Evolutionary conservation across 2,888 invertebrate species (phyloP).

Genomic region (Schizaphis graminum): DNA sequence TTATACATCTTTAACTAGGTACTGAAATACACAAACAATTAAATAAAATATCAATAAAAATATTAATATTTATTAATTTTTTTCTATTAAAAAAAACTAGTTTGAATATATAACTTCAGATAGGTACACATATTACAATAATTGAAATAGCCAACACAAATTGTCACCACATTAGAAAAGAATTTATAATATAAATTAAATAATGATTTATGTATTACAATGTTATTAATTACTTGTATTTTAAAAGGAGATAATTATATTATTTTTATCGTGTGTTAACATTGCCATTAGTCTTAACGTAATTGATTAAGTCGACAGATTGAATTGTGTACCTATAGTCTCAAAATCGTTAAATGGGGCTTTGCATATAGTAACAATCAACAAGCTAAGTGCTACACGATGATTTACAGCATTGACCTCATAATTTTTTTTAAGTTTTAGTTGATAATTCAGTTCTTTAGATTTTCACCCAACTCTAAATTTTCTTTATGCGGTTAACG

Average conservation of each 20-base stretch:
- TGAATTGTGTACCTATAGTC: not conserved
- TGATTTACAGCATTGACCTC: not conserved
- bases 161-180: not conserved
- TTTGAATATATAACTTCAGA: not conserved
- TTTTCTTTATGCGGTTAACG: not conserved
- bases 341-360: not conserved
- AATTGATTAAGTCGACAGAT: not conserved
- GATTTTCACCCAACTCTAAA: not conserved
- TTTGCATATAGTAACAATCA: not conserved
- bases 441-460: not conserved
- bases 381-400: not conserved
- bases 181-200: not conserved
- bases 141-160: not conserved
- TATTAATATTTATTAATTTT: not conserved
- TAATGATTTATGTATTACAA: not conserved
- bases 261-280: not conserved
- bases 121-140: not conserved
- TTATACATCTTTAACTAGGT: not conserved
- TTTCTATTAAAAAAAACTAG: not conserved
- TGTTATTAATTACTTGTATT: not conserved
- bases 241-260: not conserved
- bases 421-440: not conserved
- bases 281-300: not conserved
- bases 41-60: not conserved
- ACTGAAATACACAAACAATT: not conserved